A percentile compares a stretch with the other conserved stretches of the same genome.
phyloP scores from a whole-genome alignment of 1,140 invertebrate species.

The Drosophila repleta region DNA sequence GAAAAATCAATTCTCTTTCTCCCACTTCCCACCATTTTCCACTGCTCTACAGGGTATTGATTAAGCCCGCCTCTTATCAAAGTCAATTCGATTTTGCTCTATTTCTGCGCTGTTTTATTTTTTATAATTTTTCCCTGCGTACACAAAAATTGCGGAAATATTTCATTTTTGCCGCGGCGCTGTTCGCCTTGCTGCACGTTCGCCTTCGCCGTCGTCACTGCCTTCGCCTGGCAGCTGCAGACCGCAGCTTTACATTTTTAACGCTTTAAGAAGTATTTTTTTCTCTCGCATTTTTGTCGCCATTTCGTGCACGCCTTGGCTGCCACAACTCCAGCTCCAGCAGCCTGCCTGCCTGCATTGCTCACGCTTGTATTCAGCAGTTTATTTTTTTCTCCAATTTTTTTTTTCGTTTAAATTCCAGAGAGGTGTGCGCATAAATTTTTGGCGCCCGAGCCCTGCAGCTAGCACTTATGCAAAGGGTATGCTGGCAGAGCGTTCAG shows the following conservation, averaged over 20 bases:
- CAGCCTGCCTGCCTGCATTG: conserved; percentile 42
- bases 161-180: conserved; percentile 50
- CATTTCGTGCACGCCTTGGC: conserved; percentile 60
- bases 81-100: conserved; percentile 5
- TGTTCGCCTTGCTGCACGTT: conserved; percentile 3
- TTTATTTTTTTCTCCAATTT: conserved; percentile 19
- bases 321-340: conserved; percentile 3
- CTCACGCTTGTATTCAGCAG: conserved; percentile 50
- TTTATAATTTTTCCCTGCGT: conserved; percentile 21
- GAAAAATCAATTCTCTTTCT: no score
- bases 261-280: conserved; percentile 67
- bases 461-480: conserved; percentile 61
- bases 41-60: conserved; percentile 9
- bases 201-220: neutral
- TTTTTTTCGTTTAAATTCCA: conserved; percentile 62
- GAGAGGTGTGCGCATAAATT: conserved; percentile 79
- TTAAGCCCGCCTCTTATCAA: neutral
- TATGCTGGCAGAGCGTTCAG: neutral
- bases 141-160: conserved; percentile 47
- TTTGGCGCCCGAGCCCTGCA: conserved; percentile 59
- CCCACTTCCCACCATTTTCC: no score
- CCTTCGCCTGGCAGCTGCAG: neutral
- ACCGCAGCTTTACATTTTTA: conserved; percentile 64
- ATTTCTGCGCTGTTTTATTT: neutral
- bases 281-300: conserved; percentile 54